Evolutionary conservation across 2,113 vertebrate genomes (phyloP).

Genomic region (Mohoua ochrocephala): DNA sequence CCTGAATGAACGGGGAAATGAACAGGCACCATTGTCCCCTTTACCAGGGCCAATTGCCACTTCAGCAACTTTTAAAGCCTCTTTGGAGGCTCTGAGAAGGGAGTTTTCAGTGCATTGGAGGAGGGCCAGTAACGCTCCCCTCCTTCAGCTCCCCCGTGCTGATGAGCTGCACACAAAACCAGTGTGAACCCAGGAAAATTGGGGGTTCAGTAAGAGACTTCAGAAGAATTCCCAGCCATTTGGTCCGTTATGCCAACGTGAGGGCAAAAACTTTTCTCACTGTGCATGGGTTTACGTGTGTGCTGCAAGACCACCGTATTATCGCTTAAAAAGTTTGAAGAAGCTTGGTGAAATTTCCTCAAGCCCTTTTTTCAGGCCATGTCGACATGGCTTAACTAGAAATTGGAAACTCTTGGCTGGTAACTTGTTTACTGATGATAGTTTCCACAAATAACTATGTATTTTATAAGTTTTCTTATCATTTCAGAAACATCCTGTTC

Average conservation of each 20-base stretch:
- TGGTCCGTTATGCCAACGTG: rapidly evolving
- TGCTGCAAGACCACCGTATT: background rate
- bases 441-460: background rate
- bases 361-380: background rate
- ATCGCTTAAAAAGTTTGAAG: background rate
- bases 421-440: background rate
- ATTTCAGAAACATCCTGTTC: background rate
- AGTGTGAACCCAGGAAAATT: rapidly evolving
- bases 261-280: background rate
- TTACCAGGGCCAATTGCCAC: background rate
- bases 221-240: background rate
- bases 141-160: background rate
- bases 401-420: background rate
- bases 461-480: background rate
- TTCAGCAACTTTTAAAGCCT: background rate
- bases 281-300: rapidly evolving
- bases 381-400: background rate
- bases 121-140: background rate
- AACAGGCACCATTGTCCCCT: rapidly evolving
- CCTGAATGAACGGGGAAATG: background rate
- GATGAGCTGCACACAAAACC: background rate
- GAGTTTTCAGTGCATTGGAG: background rate
- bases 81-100: background rate
- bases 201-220: background rate
- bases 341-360: background rate